Evolutionary conservation across 2,113 vertebrate species (phyloP), one percentile per base, ranked within the genome.

Genomic region (Pristiophorus japonicus): DNA sequence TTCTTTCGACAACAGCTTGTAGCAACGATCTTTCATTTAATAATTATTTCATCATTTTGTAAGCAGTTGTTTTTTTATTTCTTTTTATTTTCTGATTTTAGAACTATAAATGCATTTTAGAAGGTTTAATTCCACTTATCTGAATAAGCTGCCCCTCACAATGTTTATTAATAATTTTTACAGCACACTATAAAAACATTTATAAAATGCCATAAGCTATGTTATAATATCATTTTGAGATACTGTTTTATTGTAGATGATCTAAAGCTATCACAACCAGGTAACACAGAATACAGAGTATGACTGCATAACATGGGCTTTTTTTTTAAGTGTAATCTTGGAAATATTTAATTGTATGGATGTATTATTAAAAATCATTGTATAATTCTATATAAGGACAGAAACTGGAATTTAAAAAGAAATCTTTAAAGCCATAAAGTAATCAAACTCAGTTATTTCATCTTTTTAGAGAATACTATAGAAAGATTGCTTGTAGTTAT

Each of bases 281-380:
- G n/a, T 63, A 63, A 38, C 55, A 66, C 22, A 34, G 22, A 27
- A 42, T 90, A 63, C 55, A 42, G 16, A 38, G 55, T 90, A 42
- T 65, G 2, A 24, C 62, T 63, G 51, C 12, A 94, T 94, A 94
- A 45, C 18, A 45, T 94, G 63, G 92, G 38, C 22, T 27, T 45
- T 81, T 59, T 51, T 22, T 55, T 47, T 47, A 47, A 88, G n/a
- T 73, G 1, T 22, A 45, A 3, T 30, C 11, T 66, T 94, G 45
- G 42, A 67, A 94, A 94, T 70, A 51, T 70, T 94, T 47, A 94
- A 73, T 27, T 94, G 93, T 11, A 73, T 70, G 27, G 45, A 73
- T 51, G 18, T 66, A 70, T 73, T 30, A 70, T 38, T 38, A 63
- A 92, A 73, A 92, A 63, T 92, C 18, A 18, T 63, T 91, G 12